Conservation (phyloP, 2,113 vertebrate species). For the Heterotilapia buettikoferi region DNA sequence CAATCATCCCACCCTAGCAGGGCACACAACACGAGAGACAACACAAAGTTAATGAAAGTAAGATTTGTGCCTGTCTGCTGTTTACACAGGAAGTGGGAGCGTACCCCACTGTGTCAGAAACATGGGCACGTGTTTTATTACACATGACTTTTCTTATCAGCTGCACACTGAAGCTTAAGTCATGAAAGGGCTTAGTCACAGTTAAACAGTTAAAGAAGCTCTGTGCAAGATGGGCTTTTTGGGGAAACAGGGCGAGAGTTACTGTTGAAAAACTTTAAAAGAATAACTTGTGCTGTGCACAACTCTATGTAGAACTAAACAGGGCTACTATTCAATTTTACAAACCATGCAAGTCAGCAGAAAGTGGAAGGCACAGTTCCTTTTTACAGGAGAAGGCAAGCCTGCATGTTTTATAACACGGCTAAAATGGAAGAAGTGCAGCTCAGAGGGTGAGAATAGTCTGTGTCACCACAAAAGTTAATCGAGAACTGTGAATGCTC, state of each 20-base stretch:
- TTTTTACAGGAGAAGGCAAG: background rate
- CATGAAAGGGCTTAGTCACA: background rate
- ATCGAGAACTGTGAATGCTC: background rate
- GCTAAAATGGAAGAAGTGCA: background rate
- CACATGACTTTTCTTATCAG: background rate
- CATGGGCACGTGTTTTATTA: background rate
- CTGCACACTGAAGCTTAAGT: background rate
- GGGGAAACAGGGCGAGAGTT: background rate
- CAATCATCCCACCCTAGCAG: conserved; percentile 88
- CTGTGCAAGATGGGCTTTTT: background rate
- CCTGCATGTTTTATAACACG: background rate
- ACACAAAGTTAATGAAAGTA: background rate
- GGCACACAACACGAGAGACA: background rate
- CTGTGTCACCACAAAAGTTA: background rate
- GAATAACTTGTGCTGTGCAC: background rate
- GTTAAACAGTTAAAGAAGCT: background rate
- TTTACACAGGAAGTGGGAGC: background rate
- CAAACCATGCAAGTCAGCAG: background rate
- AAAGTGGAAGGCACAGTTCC: background rate
- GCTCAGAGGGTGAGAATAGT: background rate
- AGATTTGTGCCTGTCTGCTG: background rate
- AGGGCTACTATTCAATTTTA: background rate
- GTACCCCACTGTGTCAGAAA: background rate
- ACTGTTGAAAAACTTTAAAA: background rate
- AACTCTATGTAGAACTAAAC: background rate